A percentile compares a stretch with the other conserved stretches of the same genome.
phyloP scores from a whole-genome alignment of 2,797 vertebrate genomes.

The Rhinella marina region DNA sequence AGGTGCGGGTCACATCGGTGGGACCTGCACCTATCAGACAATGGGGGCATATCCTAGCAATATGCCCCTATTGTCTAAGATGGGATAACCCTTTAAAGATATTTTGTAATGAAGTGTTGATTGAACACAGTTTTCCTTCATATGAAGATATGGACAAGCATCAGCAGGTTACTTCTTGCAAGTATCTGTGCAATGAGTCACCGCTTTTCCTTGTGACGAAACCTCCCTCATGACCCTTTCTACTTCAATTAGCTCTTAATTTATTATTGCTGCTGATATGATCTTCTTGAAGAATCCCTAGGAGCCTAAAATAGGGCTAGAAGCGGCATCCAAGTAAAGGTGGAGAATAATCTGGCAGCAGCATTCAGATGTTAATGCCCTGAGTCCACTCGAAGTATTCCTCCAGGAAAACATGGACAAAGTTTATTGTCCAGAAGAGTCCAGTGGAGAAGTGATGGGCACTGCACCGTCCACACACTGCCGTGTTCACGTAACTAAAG shows the following conservation, averaged over 20 bases:
- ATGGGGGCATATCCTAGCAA: too few relatives aligned
- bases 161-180: slow-evolving; percentile 23
- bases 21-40: too few relatives aligned
- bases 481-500: too few relatives aligned
- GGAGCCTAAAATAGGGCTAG: neutral
- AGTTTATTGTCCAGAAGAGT: too few relatives aligned
- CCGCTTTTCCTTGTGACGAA: neutral
- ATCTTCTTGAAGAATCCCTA: neutral
- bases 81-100: too few relatives aligned
- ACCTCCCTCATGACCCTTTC: neutral
- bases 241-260: neutral
- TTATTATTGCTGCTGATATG: neutral
- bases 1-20: too few relatives aligned
- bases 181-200: slow-evolving; percentile 40
- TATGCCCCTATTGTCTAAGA: too few relatives aligned
- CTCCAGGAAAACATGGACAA: neutral
- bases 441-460: too few relatives aligned
- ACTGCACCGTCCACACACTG: too few relatives aligned
- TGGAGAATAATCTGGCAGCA: neutral
- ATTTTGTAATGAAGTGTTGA: too few relatives aligned
- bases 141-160: too few relatives aligned
- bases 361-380: neutral
- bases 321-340: neutral
- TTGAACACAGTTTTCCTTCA: too few relatives aligned
- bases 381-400: neutral